Conservation (phyloP, 2,797 vertebrate genomes). For the Menidia menidia region DNA sequence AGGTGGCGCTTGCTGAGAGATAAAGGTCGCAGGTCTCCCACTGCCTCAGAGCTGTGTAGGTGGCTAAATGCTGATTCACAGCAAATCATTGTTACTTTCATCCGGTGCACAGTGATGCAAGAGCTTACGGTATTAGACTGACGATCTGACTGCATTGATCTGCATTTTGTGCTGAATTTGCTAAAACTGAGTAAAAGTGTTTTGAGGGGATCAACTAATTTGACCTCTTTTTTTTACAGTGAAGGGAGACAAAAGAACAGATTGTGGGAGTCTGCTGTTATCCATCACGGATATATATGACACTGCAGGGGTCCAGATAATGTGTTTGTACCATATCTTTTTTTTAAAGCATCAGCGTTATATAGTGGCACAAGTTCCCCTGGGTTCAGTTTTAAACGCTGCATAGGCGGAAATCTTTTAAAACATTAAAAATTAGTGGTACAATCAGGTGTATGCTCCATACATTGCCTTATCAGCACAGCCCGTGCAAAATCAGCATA, state of each 20-base stretch:
- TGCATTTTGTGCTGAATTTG: conserved; percentile 73
- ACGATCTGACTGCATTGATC: conserved; percentile 67
- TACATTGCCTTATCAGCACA: conserved; percentile 21
- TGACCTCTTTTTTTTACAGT: conserved; percentile 46
- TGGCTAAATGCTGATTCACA: conserved; percentile 67
- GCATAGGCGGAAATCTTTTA: conserved; percentile 21
- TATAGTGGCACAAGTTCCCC: conserved; percentile 50
- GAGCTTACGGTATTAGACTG: conserved; percentile 54
- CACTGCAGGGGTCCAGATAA: conserved; percentile 61
- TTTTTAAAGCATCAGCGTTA: conserved; percentile 68
- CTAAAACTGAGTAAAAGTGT: conserved; percentile 49
- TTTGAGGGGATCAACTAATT: conserved; percentile 60
- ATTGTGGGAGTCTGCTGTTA: conserved; percentile 69
- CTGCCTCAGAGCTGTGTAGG: conserved; percentile 46
- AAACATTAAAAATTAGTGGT: conserved; percentile 22
- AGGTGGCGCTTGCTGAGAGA: conserved; percentile 14
- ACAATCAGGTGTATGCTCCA: conserved; percentile 21
- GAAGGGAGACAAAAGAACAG: conserved; percentile 64
- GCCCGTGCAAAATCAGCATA: not conserved
- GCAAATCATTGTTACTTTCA: conserved; percentile 61
- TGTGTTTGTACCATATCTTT: conserved; percentile 48
- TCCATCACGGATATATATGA: conserved; percentile 70
- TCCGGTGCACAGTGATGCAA: conserved; percentile 64
- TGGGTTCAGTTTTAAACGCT: conserved; percentile 45
- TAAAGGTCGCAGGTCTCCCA: conserved; percentile 44